Evolutionary conservation across 2,888 invertebrate genomes (phyloP).

Genomic region (Synergus japonicus): DNA sequence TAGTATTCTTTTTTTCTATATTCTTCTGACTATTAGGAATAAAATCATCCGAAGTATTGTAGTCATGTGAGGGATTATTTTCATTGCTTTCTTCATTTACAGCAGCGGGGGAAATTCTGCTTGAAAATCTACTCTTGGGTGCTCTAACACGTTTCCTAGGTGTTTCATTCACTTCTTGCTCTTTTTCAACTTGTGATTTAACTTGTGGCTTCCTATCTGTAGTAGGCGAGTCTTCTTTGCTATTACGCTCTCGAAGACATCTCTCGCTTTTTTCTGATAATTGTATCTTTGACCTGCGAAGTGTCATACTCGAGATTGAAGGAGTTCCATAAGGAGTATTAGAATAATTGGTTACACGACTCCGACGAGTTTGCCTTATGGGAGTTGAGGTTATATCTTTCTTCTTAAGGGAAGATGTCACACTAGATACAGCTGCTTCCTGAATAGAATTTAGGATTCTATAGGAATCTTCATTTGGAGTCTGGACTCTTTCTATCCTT

Average conservation of each 20-base stretch:
- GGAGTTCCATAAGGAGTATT: background rate
- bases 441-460: background rate
- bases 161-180: background rate
- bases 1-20: background rate
- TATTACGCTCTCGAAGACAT: slow-evolving; percentile 1
- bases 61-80: background rate
- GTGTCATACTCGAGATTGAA: background rate
- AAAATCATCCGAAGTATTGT: background rate
- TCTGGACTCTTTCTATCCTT: background rate
- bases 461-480: background rate
- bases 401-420: background rate
- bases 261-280: background rate
- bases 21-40: background rate
- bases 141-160: background rate
- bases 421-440: background rate
- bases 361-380: background rate
- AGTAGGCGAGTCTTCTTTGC: background rate
- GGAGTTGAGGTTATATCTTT: background rate
- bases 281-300: background rate
- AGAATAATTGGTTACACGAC: background rate
- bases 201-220: background rate
- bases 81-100: slow-evolving; percentile 5
- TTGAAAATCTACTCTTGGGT: background rate
- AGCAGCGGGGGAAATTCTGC: background rate
- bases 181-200: background rate